Evolutionary conservation across 2,888 invertebrate genomes (phyloP).

Genomic region (Aphodius granarius): DNA sequence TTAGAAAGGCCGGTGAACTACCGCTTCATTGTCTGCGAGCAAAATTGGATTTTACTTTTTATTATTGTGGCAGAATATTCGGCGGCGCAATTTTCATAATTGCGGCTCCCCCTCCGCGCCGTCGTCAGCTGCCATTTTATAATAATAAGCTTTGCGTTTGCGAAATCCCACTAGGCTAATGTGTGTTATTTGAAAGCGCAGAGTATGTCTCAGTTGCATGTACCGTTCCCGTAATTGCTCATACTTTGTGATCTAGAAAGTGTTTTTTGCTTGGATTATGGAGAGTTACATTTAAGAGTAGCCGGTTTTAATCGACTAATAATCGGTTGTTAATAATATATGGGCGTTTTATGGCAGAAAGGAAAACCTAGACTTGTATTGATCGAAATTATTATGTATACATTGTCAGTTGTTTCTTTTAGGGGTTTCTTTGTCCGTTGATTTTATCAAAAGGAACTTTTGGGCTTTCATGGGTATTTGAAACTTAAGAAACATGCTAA

Average conservation of each 20-base stretch:
- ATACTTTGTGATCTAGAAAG: neutral
- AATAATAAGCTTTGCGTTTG: neutral
- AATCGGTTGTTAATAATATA: neutral
- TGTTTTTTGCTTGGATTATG: neutral
- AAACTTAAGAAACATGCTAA: no score
- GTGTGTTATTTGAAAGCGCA: neutral
- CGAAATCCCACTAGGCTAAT: neutral
- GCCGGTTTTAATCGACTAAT: neutral
- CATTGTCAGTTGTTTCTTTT: neutral
- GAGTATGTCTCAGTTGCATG: neutral
- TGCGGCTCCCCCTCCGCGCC: neutral
- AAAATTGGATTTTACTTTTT: neutral
- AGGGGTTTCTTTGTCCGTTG: no score
- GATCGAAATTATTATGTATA: neutral
- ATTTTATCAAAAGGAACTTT: no score
- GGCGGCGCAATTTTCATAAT: neutral
- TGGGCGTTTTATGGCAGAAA: neutral
- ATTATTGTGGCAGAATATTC: neutral
- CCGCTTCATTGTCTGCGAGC: neutral
- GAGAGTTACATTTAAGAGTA: neutral
- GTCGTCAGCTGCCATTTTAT: neutral
- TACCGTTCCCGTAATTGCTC: neutral
- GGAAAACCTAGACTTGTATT: neutral
- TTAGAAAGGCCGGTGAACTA: slow-evolving; percentile 11
- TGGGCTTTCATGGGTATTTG: no score